A percentile compares a stretch with the other conserved stretches of the same genome.
Evolutionary conservation across 2,113 vertebrate genomes (phyloP).

Genomic region (Forbesichthys papilliferus): DNA sequence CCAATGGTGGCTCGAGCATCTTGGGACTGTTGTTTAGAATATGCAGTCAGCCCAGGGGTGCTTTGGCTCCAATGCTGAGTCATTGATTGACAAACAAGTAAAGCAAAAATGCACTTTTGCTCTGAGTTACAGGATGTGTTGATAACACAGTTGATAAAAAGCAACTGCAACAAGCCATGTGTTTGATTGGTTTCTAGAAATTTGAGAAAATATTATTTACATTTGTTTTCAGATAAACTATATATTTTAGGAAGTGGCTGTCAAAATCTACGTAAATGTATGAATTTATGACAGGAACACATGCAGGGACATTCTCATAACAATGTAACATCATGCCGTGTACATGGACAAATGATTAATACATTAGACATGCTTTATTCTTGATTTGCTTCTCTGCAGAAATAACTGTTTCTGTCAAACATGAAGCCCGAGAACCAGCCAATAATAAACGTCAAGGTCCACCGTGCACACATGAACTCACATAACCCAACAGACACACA

Average conservation of each 20-base stretch:
- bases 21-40: not conserved
- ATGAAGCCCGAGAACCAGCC: not conserved
- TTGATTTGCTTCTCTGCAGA: not conserved
- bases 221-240: not conserved
- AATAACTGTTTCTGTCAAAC: constrained; percentile 18
- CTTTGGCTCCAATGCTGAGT: constrained; percentile 33
- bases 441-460: no score
- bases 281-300: not conserved
- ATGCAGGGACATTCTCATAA: not conserved
- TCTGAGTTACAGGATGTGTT: not conserved
- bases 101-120: not conserved
- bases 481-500: no score
- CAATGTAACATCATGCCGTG: not conserved
- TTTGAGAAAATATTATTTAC: not conserved
- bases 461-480: no score
- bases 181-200: not conserved
- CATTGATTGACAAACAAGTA: constrained; percentile 15
- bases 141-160: not conserved
- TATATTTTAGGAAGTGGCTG: not conserved
- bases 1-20: constrained; percentile 1
- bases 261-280: not conserved
- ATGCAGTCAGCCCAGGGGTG: constrained; percentile 31
- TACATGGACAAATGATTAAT: not conserved
- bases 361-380: not conserved
- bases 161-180: not conserved